Evolutionary conservation across 2,888 invertebrate genomes (phyloP), one percentile per base, ranked within the genome.

Genomic region (Dryococelus australis): DNA sequence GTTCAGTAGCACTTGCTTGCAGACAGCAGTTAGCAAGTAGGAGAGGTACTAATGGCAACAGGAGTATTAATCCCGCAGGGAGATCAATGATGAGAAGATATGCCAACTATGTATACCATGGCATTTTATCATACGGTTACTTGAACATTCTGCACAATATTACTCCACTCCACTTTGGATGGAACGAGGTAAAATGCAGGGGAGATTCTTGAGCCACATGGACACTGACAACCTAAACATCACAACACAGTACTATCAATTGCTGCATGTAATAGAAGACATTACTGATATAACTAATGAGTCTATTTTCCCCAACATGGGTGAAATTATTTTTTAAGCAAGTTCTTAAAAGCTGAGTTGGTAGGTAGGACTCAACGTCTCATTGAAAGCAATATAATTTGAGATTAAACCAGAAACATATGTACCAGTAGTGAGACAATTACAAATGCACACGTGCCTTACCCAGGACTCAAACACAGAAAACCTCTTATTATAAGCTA

Each of bases 111-210:
- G 12, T n/a, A 8, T n/a, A 20, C 65, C n/a, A 24, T 47, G 65
- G n/a, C 65, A n/a, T 20, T 0, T 16, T 51, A 90, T 91, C 88
- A 91, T 90, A 96, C 94, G n/a, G 96, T 97, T 88, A 95, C 94
- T 93, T 97, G 97, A 88, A 98, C 96, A 92, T 97, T 98, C 92
- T 97, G 97, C 86, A 97, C 97, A 86, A 96, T 96, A 92, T 97
- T 97, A 88, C 97, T 96, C 93, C 96, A 96, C 92, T 98, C 98
- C 88, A 98, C 97, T 93, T 97, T 98, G 83, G 97, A 97, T 79
- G 97, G 97, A 90, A 97, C 97, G 90, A 98, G 93, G 93, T 98
- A 98, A 93, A 98, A 98, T 43, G 97, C 97, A 0, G 98, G 98
- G 24, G 97, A 97, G 88, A 98, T 96, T 92, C 97, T 97, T 89